These are phyloP conservation scores for Percopsis omiscomaycus DNA, from an alignment of 2,797 vertebrate genomes.

Conservation along the genomic window DNA sequence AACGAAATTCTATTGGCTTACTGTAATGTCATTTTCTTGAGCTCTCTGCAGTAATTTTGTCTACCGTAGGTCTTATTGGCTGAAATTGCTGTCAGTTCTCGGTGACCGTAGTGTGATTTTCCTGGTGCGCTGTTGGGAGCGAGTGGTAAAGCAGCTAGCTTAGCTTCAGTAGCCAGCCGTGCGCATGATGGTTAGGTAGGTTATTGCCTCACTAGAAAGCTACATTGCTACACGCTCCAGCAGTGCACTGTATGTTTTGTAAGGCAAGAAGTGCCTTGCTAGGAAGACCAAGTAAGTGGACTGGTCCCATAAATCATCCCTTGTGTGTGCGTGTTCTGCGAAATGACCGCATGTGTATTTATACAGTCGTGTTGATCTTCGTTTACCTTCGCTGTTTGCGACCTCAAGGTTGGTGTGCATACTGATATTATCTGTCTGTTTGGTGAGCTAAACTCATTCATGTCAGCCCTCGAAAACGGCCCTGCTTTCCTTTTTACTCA, in stretches of 20 bases:
- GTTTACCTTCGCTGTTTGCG: not conserved
- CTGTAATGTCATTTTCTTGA: conserved; percentile 35
- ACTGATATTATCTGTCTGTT: not conserved
- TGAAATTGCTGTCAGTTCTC: conserved; percentile 44
- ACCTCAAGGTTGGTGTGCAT: not conserved
- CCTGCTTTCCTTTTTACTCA: not conserved
- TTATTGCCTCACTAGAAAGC: no score
- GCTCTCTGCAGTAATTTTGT: conserved; percentile 6
- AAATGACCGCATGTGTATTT: no score
- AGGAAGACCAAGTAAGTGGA: not conserved
- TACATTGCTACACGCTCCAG: not conserved
- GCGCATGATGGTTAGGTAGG: no score
- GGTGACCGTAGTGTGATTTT: conserved; percentile 43
- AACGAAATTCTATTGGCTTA: conserved; percentile 55
- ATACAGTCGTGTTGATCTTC: not conserved
- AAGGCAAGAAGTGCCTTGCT: no score
- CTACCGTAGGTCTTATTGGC: conserved; percentile 55
- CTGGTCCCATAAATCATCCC: not conserved
- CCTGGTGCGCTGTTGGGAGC: conserved; percentile 59
- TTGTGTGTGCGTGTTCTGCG: not conserved
- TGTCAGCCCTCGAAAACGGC: not conserved
- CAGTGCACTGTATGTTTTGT: not conserved
- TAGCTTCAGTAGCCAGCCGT: no score
- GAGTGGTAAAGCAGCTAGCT: conserved; percentile 8
- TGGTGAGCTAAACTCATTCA: not conserved